A percentile compares a stretch with the other conserved stretches of the same genome.
Evolutionary conservation across 2,888 invertebrate species (phyloP).

Genomic region (Apamea epomidion): DNA sequence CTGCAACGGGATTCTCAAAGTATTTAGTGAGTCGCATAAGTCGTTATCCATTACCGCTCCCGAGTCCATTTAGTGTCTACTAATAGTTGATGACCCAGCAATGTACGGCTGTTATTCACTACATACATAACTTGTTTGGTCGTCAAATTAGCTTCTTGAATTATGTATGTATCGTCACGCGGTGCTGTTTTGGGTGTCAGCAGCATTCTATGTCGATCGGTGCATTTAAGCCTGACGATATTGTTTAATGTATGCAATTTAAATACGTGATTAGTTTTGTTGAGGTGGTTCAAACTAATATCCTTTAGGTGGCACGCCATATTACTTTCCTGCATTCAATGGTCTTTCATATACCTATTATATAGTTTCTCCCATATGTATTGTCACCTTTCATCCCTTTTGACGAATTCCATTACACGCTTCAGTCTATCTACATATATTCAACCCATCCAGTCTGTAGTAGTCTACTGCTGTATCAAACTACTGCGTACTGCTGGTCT

Average conservation of each 20-base stretch:
- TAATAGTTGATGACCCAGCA: slow-evolving; percentile 58
- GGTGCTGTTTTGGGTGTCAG: slow-evolving; percentile 20
- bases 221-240: neutral
- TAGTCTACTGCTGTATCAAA: neutral
- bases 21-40: slow-evolving; percentile 28
- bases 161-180: slow-evolving; percentile 42
- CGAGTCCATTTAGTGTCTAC: slow-evolving; percentile 45
- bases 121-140: slow-evolving; percentile 47
- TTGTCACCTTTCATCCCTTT: neutral
- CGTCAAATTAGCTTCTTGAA: slow-evolving; percentile 45
- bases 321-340: neutral
- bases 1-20: slow-evolving; percentile 26
- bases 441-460: neutral
- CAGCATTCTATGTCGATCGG: slow-evolving; percentile 29
- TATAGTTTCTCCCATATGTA: neutral
- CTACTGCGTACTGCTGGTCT: neutral
- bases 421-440: neutral
- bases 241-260: neutral
- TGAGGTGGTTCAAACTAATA: neutral
- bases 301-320: neutral
- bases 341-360: neutral
- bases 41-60: slow-evolving; percentile 49
- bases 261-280: slow-evolving; percentile 4
- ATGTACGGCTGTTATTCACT: slow-evolving; percentile 50
- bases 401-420: neutral